phyloP scores from a whole-genome alignment of 2,113 vertebrate genomes.

The Colistium nudipinnis region DNA sequence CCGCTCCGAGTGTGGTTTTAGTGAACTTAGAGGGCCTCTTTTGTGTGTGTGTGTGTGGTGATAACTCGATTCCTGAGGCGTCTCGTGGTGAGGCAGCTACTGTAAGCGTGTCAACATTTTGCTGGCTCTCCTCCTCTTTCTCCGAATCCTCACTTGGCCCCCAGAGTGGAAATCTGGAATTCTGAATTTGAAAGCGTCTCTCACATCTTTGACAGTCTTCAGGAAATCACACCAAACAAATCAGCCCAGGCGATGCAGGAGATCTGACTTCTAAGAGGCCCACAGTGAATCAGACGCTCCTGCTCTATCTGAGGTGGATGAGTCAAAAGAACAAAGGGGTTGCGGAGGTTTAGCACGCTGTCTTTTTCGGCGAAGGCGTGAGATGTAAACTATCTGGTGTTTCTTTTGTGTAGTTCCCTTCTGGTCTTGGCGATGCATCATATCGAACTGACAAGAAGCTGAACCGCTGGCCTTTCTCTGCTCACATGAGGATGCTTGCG shows the following conservation, averaged over 20 bases:
- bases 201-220: constrained; percentile 80
- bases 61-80: constrained; percentile 77
- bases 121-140: constrained; percentile 71
- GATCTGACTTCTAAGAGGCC: constrained; percentile 73
- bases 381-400: constrained; percentile 69
- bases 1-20: constrained; percentile 78
- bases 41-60: constrained; percentile 69
- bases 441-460: constrained; percentile 73
- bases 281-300: constrained; percentile 70
- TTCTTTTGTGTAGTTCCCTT: constrained; percentile 66
- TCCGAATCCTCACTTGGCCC: constrained; percentile 73
- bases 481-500: constrained; percentile 56
- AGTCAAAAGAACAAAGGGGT: constrained; percentile 76
- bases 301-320: constrained; percentile 72
- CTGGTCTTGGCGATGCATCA: constrained; percentile 69
- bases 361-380: constrained; percentile 75
- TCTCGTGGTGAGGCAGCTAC: constrained; percentile 76
- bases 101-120: constrained; percentile 76
- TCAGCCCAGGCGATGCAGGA: constrained; percentile 64
- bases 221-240: constrained; percentile 80
- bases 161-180: constrained; percentile 77
- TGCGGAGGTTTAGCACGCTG: constrained; percentile 70
- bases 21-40: constrained; percentile 79
- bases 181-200: constrained; percentile 74
- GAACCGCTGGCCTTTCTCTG: constrained; percentile 63